Evolutionary conservation across 2,888 invertebrate genomes (phyloP).

Genomic region (Axea sp.): DNA sequence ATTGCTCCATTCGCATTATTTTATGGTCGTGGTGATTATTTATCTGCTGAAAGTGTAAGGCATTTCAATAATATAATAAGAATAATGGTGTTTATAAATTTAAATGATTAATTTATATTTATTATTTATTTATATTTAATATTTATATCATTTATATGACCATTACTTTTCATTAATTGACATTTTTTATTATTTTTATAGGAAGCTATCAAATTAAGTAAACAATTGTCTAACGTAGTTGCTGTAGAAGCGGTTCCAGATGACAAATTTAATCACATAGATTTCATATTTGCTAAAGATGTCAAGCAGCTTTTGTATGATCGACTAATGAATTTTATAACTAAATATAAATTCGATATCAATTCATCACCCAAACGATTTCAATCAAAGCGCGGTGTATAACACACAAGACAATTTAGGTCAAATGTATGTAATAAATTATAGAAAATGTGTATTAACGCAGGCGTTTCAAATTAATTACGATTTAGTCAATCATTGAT

Average conservation of each 20-base stretch:
- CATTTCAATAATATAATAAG: not conserved
- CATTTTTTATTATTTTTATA: too few relatives aligned
- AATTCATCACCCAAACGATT: too few relatives aligned
- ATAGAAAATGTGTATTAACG: too few relatives aligned
- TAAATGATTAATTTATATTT: not conserved
- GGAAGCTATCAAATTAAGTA: conserved; percentile 21
- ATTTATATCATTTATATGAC: not conserved
- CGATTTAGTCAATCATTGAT: too few relatives aligned
- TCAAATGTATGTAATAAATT: too few relatives aligned
- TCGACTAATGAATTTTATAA: conserved; percentile 55
- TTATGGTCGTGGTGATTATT: conserved; percentile 65
- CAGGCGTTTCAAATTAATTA: too few relatives aligned
- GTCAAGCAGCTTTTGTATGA: conserved; percentile 57
- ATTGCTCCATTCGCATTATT: conserved; percentile 65
- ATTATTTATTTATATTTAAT: not conserved
- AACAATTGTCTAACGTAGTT: conserved; percentile 41
- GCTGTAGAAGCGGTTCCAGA: conserved; percentile 30
- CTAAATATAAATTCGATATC: too few relatives aligned
- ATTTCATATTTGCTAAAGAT: conserved; percentile 61
- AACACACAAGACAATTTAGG: too few relatives aligned
- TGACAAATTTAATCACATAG: conserved; percentile 45
- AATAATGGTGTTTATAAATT: too few relatives aligned
- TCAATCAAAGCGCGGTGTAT: too few relatives aligned
- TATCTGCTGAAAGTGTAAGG: conserved; percentile 43
- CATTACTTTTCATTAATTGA: too few relatives aligned